A percentile compares a stretch with the other conserved stretches of the same genome.
Evolutionary conservation across 2,113 vertebrate genomes (phyloP).

Genomic region (Gasterosteus nipponicus): DNA sequence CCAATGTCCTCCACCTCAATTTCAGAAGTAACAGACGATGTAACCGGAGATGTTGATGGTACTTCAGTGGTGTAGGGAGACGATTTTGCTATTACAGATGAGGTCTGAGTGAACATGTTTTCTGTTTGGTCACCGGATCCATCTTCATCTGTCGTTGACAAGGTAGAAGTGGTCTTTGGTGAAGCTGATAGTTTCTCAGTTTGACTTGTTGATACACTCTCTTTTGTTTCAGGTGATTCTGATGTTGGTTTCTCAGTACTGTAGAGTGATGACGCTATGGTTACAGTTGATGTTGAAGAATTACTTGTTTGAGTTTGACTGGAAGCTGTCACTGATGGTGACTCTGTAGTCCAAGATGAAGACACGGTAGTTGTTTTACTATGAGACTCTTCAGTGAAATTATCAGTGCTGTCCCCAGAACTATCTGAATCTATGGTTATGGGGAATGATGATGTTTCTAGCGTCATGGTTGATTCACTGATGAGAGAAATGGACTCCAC

Average conservation of each 20-base stretch:
- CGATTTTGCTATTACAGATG: not conserved
- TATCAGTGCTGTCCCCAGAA: not conserved
- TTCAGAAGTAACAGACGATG: not conserved
- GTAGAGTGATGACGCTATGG: not conserved
- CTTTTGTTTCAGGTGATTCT: not conserved
- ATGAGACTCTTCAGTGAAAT: not conserved
- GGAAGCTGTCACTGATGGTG: not conserved
- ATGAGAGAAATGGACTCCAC: not conserved
- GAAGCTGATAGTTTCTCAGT: not conserved
- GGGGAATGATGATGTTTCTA: not conserved
- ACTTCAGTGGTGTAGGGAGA: constrained; percentile 1
- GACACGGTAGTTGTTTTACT: not conserved
- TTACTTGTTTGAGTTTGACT: not conserved
- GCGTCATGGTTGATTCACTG: not conserved
- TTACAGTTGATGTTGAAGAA: not conserved
- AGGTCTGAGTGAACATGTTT: not conserved
- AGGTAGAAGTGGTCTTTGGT: not conserved
- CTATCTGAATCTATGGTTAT: not conserved
- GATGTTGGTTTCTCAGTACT: constrained; percentile 27
- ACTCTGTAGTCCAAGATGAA: not conserved
- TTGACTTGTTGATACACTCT: not conserved
- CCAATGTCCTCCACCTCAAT: not conserved
- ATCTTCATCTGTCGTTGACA: not conserved
- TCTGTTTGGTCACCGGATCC: constrained; percentile 4
- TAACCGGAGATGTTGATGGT: not conserved